These are phyloP conservation scores for Zaprionus davidi DNA, from an alignment of 1,140 invertebrate species.

Conservation along the genomic window DNA sequence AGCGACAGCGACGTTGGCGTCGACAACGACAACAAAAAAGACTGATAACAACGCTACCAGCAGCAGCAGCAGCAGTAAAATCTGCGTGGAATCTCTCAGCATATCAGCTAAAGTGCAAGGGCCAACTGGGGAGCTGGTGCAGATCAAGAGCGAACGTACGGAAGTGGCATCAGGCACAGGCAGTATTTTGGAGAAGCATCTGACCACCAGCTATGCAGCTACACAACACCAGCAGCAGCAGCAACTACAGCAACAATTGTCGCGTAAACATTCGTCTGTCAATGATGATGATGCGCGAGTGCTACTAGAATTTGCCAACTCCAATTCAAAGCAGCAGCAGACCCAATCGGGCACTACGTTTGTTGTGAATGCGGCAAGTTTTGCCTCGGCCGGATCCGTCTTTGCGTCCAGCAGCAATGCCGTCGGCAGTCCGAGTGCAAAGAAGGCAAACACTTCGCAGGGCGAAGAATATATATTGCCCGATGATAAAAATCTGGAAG, in stretches of 20 bases:
- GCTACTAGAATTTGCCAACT: constrained; percentile 77
- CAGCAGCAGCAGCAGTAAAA: constrained; percentile 41
- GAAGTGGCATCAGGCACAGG: constrained; percentile 32
- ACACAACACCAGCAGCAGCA: constrained; percentile 18
- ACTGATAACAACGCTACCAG: constrained; percentile 60
- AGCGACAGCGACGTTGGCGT: constrained; percentile 33
- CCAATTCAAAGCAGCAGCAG: constrained; percentile 71
- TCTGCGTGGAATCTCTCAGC: constrained; percentile 38
- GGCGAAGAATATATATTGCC: constrained; percentile 76
- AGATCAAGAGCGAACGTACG: constrained; percentile 63
- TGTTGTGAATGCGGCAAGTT: constrained; percentile 68
- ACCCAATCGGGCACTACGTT: constrained; percentile 53
- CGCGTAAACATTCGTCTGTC: constrained; percentile 57
- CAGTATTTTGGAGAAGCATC: constrained; percentile 76
- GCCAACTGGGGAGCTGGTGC: constrained; percentile 47
- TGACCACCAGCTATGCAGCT: constrained; percentile 49
- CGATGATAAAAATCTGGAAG: constrained; percentile 65
- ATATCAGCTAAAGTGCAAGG: constrained; percentile 56
- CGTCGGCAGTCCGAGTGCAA: constrained; percentile 18
- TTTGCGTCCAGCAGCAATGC: constrained; percentile 62
- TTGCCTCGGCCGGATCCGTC: constrained; percentile 72
- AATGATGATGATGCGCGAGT: constrained; percentile 76
- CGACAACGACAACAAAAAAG: constrained; percentile 60
- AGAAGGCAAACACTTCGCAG: constrained; percentile 38
- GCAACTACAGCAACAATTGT: background rate